Conservation (phyloP, 35 echinoderm and acorn worm species). For the Lytechinus variegatus region DNA sequence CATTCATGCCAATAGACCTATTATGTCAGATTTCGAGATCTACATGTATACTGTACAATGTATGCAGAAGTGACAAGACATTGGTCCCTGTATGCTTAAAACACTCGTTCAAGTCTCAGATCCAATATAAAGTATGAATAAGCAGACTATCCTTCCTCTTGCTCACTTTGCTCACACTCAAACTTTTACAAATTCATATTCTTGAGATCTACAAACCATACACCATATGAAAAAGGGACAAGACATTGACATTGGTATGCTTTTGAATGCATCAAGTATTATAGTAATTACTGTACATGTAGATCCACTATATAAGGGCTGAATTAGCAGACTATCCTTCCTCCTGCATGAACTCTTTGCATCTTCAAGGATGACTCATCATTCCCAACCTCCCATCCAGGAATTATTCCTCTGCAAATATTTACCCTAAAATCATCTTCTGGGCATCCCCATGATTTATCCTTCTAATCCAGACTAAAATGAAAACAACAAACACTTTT, state of each 20-base stretch:
- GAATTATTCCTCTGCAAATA: not conserved
- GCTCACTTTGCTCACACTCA: not conserved
- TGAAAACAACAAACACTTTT: not conserved
- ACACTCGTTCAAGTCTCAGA: no score
- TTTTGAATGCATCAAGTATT: no score
- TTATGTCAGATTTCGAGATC: no score
- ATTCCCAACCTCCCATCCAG: not conserved
- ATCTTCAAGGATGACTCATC: not conserved
- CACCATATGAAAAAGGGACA: not conserved
- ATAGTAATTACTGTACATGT: no score
- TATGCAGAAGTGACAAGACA: not conserved
- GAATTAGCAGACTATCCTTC: not conserved
- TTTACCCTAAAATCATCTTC: constrained; percentile 17
- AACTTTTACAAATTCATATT: no score
- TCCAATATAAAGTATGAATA: no score
- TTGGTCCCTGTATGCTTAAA: no score
- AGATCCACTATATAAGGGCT: no score
- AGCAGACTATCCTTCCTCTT: not conserved
- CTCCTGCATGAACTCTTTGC: not conserved
- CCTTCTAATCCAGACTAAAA: not conserved
- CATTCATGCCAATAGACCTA: no score
- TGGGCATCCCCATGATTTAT: not conserved
- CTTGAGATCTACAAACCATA: not conserved
- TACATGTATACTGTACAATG: not conserved
- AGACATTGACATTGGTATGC: no score